Evolutionary conservation across 1,140 invertebrate genomes (phyloP), one percentile per base, ranked within the genome.

Genomic region (Scaptomyza montana): DNA sequence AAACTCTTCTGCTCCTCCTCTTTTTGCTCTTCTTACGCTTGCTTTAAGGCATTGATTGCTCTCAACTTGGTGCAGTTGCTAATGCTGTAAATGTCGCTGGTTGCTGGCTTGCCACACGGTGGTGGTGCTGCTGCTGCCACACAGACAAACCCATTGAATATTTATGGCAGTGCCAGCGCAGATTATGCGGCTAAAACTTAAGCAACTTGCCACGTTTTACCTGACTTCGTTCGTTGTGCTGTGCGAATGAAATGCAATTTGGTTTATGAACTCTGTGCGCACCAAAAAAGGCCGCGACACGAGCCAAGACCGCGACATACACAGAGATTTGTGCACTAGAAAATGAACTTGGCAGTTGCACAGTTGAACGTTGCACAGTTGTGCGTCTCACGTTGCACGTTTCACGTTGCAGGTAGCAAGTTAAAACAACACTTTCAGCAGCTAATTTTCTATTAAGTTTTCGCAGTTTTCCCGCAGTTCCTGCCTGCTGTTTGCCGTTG

Each of bases 131-230:
- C 7, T 33, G 43, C 36, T 25, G 39, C 55, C 50, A 55, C 50
- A 50, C 55, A 59, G 59, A 50, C 81, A 80, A 78, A 80, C 66
- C 81, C 81, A 86, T 86, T 78, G 78, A 71, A 87, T 87, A 86
- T 87, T 87, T 89, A 87, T 87, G 82, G 82, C 76, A 47, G 67
- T 82, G 82, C 67, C 82, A 36, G 59, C 43, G 72, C 84, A 87
- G 82, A 87, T 87, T 87, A 87, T 87, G 84, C 82, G 82, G 82
- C 78, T 77, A 86, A 87, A 78, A 85, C 71, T 87, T 89, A 78
- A 78, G 70, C 82, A 78, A 78, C 64, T 89, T 87, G 71, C 68
- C 76, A 69, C 74, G 67, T 67, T 72, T 59, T 46, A 59, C 33
- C 49, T 56, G 68, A 64, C 76, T 74, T 65, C 66, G 21, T 10